Base-by-base conservation (phyloP, 2,797 vertebrate species). In the Microtus obscurus region DNA sequence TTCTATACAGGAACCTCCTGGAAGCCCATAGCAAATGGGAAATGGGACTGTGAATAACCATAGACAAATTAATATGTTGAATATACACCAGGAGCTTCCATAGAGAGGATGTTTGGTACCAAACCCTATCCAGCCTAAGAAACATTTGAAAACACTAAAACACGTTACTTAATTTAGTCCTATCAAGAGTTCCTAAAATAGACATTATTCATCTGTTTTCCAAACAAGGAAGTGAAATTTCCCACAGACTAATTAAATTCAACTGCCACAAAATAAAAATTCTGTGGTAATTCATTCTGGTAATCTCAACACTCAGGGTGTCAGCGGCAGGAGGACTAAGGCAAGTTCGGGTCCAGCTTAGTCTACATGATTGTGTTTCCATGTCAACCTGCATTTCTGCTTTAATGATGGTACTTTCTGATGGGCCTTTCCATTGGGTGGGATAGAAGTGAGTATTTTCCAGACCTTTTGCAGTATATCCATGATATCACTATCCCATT, bases 201-300 rank as follows among this genome's bases (percentile, higher is more conserved):
- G 4, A 6, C 63, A 53, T 31, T 65, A 78, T 87, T 79, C 69
- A 45, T 16, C 48, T 27, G 76, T 48, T 77, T 91, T 89, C 53
- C 48, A 91, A 82, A 93, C 29, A 4, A 90, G 37, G n/a, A 74
- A 74, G 89, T 34, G 31, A 73, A 89, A 83, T 79, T 91, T 90
- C 13, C 56, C 77, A 16, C 6, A 74, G 27, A 63, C 53, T 79
- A 89, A 76, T 69, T 93, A 87, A 87, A 82, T 87, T 88, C 37
- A 67, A 40, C 37, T 74, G 27, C 45, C 53, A 23, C 61, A 83
- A 73, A 82, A 86, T 80, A 43, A 69, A 82, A 76, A 19, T 76
- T 80, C 19, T 16, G 63, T 76, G 37, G 19, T 88, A 37, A 6
- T 53, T 61, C 51, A 76, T 43, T 27, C 53, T 59, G 43, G 19